Conservation (phyloP, 2,113 vertebrate genomes). For the Ascaphus truei region DNA sequence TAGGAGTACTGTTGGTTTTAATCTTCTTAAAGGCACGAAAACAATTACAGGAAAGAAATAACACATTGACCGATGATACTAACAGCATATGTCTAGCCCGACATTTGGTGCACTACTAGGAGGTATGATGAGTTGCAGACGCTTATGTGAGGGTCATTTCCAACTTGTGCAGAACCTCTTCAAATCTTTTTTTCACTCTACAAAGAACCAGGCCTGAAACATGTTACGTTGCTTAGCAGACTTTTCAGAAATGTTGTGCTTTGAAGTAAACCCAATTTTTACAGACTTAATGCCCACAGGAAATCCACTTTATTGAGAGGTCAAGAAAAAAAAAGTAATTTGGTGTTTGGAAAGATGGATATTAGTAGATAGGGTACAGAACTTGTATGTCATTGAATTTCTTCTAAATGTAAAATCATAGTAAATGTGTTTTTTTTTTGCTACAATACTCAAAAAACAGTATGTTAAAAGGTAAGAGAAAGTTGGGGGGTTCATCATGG, state of each 20-base stretch:
- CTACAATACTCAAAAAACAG: too few species aligned
- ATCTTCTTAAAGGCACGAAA: not conserved
- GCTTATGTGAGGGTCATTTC: not conserved
- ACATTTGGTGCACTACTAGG: not conserved
- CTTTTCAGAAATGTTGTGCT: not conserved
- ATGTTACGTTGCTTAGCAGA: not conserved
- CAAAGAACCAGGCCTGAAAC: not conserved
- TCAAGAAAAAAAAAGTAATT: not conserved
- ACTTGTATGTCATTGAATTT: too few species aligned
- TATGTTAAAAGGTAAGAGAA: too few species aligned
- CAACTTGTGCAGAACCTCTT: not conserved
- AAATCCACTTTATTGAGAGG: conserved; percentile 5
- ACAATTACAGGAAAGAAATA: not conserved
- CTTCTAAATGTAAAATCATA: too few species aligned
- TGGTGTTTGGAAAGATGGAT: not conserved
- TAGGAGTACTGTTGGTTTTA: not conserved
- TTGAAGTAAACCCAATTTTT: conserved; percentile 4
- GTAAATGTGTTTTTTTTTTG: too few species aligned
- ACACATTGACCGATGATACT: not conserved
- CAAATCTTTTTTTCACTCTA: not conserved
- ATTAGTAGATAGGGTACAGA: not conserved
- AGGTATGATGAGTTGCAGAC: not conserved
- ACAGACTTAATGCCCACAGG: not conserved
- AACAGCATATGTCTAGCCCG: not conserved
- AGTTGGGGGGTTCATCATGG: too few species aligned